Evolutionary conservation across 2,888 invertebrate species (phyloP), one percentile per base, ranked within the genome.

Genomic region (Tricholauxania praeusta): DNA sequence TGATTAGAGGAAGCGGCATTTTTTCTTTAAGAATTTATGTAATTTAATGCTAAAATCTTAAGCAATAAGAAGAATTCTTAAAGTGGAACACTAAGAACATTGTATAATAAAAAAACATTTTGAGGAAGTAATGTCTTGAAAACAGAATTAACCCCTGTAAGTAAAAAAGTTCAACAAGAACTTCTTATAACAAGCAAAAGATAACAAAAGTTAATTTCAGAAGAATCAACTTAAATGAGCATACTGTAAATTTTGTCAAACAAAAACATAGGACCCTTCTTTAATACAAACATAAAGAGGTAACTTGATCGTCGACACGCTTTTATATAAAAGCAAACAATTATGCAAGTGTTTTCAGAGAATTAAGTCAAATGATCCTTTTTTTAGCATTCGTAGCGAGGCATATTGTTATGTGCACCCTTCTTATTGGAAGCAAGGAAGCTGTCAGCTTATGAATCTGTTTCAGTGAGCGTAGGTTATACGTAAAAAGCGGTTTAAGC

Each of bases 251-350:
- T 28, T n/a, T 32, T 28, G 14, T 48, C 32, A 17, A 12, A 39
- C 14, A 14, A 15, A 17, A 47, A 57, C 17, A 14, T 19, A 68
- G 57, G 22, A 57, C 57, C 59, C 15, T 17, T 28, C 39, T 39
- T 12, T 48, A 32, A 47, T 32, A 47, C 57, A n/a, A 22, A 32
- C 62, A 32, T 12, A 10, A 17, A 52, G 49, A 28, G 51, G 75
- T 71, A 75, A 75, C 70, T 55, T 73, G 75, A 75, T 72, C 73
- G 57, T 8, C 39, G 66, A 73, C 75, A 75, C 75, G 72, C 75
- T 75, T 72, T 70, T 49, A 51, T 39, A 62, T 32, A 28, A 60
- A 51, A 69, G 69, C 51, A 60, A 52, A 60, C 62, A 69, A 69
- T 69, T 60, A 69, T 62, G 69, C 69, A 69, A 69, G 69, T 69